These are phyloP conservation scores for Iphiclides podalirius DNA, from an alignment of 2,888 invertebrate genomes.

Conservation along the genomic window DNA sequence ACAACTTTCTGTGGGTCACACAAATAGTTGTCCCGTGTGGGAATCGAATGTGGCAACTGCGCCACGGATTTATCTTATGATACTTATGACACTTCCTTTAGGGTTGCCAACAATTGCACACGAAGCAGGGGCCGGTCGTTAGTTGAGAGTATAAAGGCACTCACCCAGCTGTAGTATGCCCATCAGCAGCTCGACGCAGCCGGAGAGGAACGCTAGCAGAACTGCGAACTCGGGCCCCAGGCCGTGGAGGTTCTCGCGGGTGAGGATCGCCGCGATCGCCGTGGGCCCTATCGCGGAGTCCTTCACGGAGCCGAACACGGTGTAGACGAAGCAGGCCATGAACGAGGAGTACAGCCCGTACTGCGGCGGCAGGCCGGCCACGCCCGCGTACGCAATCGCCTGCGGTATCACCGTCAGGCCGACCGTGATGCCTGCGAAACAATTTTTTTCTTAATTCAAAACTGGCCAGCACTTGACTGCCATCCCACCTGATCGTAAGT, in stretches of 20 bases:
- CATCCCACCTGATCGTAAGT: no score
- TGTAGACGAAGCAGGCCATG: conserved; percentile 96
- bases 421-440: conserved; percentile 78
- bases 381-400: conserved; percentile 90
- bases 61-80: no score
- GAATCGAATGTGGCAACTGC: no score
- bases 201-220: conserved; percentile 87
- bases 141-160: no score
- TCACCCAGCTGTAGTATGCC: conserved; percentile 85
- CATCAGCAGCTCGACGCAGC: conserved; percentile 90
- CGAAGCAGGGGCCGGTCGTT: no score
- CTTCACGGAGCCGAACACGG: conserved; percentile 88
- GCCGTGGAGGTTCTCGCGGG: conserved; percentile 85
- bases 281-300: conserved; percentile 91
- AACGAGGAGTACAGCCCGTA: conserved; percentile 97
- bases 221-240: conserved; percentile 86
- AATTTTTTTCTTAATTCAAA: no score
- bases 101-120: no score
- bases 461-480: no score
- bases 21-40: no score
- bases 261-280: conserved; percentile 90
- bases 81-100: no score
- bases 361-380: conserved; percentile 86
- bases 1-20: no score
- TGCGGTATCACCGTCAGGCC: conserved; percentile 91